Percentiles rank a stretch among this genome's conserved stretches.
These are phyloP conservation scores for Rapana venosa DNA, from an alignment of 2,888 invertebrate species.

Conservation along the genomic window DNA sequence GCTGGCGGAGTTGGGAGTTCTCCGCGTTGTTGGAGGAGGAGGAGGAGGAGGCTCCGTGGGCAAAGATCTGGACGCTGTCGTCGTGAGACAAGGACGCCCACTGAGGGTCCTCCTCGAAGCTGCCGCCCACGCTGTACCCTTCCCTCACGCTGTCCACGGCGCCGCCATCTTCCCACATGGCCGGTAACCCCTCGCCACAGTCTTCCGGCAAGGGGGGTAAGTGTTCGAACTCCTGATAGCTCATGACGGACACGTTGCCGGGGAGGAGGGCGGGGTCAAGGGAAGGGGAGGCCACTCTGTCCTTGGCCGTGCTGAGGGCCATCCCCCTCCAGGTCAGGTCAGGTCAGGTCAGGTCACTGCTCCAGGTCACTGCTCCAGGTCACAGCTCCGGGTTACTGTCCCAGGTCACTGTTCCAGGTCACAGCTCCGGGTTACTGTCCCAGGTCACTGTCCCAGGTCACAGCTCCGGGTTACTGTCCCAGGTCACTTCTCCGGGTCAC, in stretches of 20 bases:
- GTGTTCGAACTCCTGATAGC: slow-evolving; percentile 20
- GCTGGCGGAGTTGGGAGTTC: neutral
- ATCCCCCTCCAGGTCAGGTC: neutral
- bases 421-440: neutral
- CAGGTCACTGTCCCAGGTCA: neutral
- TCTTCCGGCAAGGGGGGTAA: slow-evolving; percentile 32
- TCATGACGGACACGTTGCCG: slow-evolving; percentile 5
- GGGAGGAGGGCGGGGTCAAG: neutral
- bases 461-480: no score
- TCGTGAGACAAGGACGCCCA: neutral
- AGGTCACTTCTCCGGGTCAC: neutral
- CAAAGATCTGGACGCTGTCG: neutral
- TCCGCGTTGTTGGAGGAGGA: neutral
- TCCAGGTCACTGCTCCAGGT: no score
- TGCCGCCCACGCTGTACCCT: neutral
- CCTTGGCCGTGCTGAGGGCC: neutral
- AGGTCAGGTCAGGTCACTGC: neutral
- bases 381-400: neutral
- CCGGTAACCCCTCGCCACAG: slow-evolving; percentile 10
- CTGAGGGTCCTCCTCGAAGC: neutral
- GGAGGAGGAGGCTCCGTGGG: neutral
- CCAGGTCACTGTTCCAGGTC: neutral
- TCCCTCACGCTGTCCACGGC: neutral
- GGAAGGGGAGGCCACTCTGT: no score
- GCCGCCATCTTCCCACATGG: slow-evolving; percentile 42